Evolutionary conservation across 2,113 vertebrate genomes (phyloP).

Genomic region (Odocoileus hemionus): DNA sequence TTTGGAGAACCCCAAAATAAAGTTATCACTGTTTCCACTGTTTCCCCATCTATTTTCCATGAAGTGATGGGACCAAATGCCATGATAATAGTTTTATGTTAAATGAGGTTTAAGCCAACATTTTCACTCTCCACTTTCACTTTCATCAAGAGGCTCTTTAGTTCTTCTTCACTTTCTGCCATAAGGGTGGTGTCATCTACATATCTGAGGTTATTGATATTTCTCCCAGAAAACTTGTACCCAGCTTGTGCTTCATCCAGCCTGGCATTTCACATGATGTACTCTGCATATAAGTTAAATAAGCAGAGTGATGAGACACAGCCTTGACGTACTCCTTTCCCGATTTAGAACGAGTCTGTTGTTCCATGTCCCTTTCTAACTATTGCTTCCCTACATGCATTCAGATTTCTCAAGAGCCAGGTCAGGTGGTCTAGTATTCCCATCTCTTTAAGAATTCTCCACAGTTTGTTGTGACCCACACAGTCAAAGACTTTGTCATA

Average conservation of each 20-base stretch:
- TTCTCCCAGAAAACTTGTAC: neutral
- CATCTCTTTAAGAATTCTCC: neutral
- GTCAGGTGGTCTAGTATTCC: neutral
- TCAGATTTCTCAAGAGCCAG: neutral
- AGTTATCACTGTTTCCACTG: neutral
- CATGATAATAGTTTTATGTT: neutral
- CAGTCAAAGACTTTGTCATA: neutral
- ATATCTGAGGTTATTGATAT: neutral
- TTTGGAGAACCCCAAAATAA: neutral
- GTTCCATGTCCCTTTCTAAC: neutral
- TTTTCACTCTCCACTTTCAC: neutral
- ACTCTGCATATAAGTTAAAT: neutral
- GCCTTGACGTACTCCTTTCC: accelerated
- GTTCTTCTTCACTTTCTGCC: neutral
- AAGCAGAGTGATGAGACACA: neutral
- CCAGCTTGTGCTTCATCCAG: neutral
- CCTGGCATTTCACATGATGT: neutral
- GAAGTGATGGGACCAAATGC: neutral
- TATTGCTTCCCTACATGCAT: neutral
- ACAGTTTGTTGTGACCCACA: neutral
- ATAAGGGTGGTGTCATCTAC: neutral
- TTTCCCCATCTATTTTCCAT: neutral
- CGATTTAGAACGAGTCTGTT: neutral
- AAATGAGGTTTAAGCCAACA: neutral
- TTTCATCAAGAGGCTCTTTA: neutral